phyloP scores from a whole-genome alignment of 2,797 vertebrate genomes.

The Halcyon leucocephala region DNA sequence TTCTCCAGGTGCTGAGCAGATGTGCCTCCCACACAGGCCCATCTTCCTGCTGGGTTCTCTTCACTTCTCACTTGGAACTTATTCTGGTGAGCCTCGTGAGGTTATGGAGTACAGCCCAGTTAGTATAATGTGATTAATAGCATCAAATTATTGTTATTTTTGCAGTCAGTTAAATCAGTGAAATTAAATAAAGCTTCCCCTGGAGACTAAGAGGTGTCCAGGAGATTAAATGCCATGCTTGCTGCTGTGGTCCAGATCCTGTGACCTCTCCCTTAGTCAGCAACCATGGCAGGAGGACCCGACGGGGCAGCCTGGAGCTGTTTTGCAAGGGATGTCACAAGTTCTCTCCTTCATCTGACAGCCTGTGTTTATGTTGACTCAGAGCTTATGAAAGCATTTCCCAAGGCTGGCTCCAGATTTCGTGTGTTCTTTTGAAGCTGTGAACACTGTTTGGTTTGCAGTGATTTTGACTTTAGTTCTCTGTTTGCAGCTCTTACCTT shows the following conservation, averaged over 20 bases:
- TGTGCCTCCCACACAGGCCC: neutral
- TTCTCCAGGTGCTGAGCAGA: neutral
- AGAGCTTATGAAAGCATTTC: conserved; percentile 6
- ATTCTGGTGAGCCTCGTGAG: neutral
- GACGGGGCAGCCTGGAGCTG: neutral
- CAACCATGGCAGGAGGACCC: neutral
- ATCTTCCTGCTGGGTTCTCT: fast-evolving
- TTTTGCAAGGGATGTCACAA: neutral
- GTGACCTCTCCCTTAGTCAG: neutral
- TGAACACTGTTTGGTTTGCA: neutral
- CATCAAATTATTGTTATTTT: neutral
- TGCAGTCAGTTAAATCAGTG: neutral
- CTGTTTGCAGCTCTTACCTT: neutral
- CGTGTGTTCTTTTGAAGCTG: neutral
- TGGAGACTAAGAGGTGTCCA: neutral
- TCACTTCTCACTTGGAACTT: neutral
- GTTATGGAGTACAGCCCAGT: neutral
- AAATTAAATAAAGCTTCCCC: neutral
- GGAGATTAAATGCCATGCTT: neutral
- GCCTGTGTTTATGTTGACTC: neutral
- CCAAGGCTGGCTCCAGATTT: neutral
- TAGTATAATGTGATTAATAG: neutral
- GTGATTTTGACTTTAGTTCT: neutral
- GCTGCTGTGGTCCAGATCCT: neutral
- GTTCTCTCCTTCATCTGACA: neutral